Evolutionary conservation across 2,113 vertebrate genomes (phyloP), one percentile per base, ranked within the genome.

Genomic region (Tupaia tana): DNA sequence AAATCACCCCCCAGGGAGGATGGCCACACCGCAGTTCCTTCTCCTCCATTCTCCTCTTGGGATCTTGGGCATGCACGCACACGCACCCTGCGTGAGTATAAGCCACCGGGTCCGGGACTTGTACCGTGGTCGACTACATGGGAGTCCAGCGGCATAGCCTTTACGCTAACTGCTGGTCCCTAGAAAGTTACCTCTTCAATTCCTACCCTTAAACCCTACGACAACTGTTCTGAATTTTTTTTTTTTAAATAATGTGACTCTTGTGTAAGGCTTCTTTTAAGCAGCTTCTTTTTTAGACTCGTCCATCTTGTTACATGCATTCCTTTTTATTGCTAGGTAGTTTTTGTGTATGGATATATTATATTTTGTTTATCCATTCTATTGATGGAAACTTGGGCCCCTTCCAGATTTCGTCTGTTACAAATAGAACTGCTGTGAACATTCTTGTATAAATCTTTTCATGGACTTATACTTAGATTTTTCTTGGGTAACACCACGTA

Each of bases 361-460:
- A 15, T n/a, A 13, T 75, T 88, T 74, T 64, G 70, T 89, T 67
- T 89, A 54, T 82, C 18, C 11, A 43, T 73, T 83, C 69, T 83
- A 64, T 54, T 66, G 71, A 58, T 84, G 61, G 59, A 56, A 92
- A 67, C 81, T 67, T 92, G 71, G 43, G 61, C 59, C 27, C 7
- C 43, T 84, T 92, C 52, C 43, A 31, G 20, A 34, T 92, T 92
- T 56, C 67, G 43, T 92, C 80, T 92, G 71, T 77, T 85, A 34
- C 43, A 69, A 66, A 91, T 56, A 73, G 61, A 74, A 22, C 78
- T 90, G 18, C 56, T 90, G 8, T 15, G 34, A 52, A 82, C 67
- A 82, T 91, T 91, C 34, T 83, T 73, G 79, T 73, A 31, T 27
- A 74, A 18, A 52, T 82, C 27, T 91, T 83, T 91, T 56, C 54